Base-by-base conservation (phyloP, 2,113 vertebrate species). In the Trogon melanurus region DNA sequence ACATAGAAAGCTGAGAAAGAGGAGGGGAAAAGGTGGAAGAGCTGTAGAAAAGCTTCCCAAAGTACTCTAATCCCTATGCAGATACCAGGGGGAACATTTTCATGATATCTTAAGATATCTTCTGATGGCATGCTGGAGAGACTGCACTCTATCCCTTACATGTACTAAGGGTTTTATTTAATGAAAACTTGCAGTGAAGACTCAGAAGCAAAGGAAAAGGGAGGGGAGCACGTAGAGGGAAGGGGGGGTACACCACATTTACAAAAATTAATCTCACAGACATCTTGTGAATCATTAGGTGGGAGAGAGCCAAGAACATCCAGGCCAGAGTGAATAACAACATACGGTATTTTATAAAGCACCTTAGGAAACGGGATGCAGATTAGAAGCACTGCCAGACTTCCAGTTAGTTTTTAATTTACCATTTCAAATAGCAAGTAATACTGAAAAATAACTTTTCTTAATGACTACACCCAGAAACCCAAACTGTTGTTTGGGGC, bases 191-290 rank as follows among this genome's bases (percentile, higher is more conserved):
- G 29, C 67, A 67, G 64, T 23, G 66, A 95, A 17, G 70, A 89
- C 73, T 91, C 17, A 1, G 57, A 83, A 95, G 90, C 69, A 82
- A 97, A 88, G 27, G 58, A 75, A 57, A 66, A 66, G 36, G 74
- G 61, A 66, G 51, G n/a, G 60, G 44, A 74, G 78, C 89, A 78
- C 38, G 71, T 30, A 65, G 80, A 26, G 7, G 60, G 34, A 72
- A 67, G 61, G 36, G 16, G 76, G 71, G 60, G 60, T 13, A 41
- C 41, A n/a, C 72, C 54, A 58, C 87, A 69, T 75, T 94, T 95
- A 92, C 81, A 91, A 93, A 98, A 97, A 96, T 86, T 69, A 96
- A 95, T 94, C 95, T 95, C 95, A 51, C 91, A 97, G 97, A 96
- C 92, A 93, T 96, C 94, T 86, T 91, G 95, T 96, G 95, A 97